These are phyloP conservation scores for Panurus biarmicus DNA, from an alignment of 2,113 vertebrate species.

Conservation along the genomic window DNA sequence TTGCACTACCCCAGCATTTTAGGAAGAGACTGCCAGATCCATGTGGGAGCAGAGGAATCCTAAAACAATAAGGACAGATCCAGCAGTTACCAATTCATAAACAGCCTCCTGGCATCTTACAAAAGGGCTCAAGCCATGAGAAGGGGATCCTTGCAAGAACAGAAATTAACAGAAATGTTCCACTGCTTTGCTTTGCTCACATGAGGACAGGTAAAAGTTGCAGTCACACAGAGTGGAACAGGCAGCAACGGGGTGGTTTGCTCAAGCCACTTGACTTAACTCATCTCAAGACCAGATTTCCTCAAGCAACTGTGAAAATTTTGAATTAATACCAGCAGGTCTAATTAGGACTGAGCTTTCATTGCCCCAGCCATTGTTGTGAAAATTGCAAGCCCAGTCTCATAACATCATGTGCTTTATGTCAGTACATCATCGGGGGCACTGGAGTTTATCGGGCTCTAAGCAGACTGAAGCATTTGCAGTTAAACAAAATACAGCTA, in stretches of 20 bases:
- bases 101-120: constrained; percentile 20
- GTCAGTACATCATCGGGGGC: not conserved
- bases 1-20: constrained; percentile 20
- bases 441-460: not conserved
- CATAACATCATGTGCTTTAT: not conserved
- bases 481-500: not conserved
- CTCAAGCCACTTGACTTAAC: not conserved
- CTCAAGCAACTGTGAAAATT: constrained; percentile 12
- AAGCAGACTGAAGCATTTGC: not conserved
- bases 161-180: not conserved
- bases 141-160: constrained; percentile 31
- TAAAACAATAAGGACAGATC: constrained; percentile 18
- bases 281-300: not conserved
- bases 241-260: not conserved
- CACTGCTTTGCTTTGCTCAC: not conserved
- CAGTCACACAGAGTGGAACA: not conserved
- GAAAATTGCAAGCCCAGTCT: not conserved
- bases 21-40: constrained; percentile 11
- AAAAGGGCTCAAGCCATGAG: not conserved
- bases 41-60: constrained; percentile 32
- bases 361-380: not conserved
- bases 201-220: not conserved
- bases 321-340: not conserved
- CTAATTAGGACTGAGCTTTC: not conserved
- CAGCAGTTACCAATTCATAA: constrained; percentile 4